Percentiles rank a stretch among this genome's conserved stretches.
phyloP scores from a whole-genome alignment of 2,113 vertebrate species.

The Gasterosteus aculeatus region DNA sequence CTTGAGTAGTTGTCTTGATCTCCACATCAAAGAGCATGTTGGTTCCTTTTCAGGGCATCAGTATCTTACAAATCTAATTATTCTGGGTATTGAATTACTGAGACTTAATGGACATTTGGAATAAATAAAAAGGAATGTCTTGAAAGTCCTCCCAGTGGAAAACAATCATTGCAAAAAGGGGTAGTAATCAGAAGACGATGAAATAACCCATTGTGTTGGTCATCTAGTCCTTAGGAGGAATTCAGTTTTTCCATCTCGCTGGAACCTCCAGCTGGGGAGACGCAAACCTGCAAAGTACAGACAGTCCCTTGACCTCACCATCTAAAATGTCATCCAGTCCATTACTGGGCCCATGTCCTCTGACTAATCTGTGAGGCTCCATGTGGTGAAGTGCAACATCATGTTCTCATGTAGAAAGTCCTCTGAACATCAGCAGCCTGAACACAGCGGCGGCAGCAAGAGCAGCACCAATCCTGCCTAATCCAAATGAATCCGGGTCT shows the following conservation, averaged over 20 bases:
- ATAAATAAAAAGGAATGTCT: conserved; percentile 59
- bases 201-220: conserved; percentile 28
- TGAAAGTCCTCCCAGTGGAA: conserved; percentile 27
- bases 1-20: conserved; percentile 69
- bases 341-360: conserved; percentile 52
- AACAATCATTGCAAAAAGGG: conserved; percentile 25
- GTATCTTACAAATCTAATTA: conserved; percentile 75
- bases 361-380: conserved; percentile 60
- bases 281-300: conserved; percentile 48
- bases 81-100: conserved; percentile 69
- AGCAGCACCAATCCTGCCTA: conserved; percentile 76
- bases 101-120: conserved; percentile 67
- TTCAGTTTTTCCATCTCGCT: background rate
- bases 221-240: conserved; percentile 33
- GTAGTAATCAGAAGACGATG: conserved; percentile 21
- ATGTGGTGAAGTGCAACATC: conserved; percentile 64
- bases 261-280: conserved; percentile 26
- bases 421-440: conserved; percentile 75
- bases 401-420: conserved; percentile 60
- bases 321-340: conserved; percentile 68
- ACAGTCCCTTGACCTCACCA: conserved; percentile 61
- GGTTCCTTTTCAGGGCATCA: conserved; percentile 66
- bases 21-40: conserved; percentile 74
- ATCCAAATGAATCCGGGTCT: conserved; percentile 83
- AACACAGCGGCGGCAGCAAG: conserved; percentile 64